A percentile compares a stretch with the other conserved stretches of the same genome.
Conservation (phyloP, 2,113 vertebrate genomes). For the Vidua macroura region DNA sequence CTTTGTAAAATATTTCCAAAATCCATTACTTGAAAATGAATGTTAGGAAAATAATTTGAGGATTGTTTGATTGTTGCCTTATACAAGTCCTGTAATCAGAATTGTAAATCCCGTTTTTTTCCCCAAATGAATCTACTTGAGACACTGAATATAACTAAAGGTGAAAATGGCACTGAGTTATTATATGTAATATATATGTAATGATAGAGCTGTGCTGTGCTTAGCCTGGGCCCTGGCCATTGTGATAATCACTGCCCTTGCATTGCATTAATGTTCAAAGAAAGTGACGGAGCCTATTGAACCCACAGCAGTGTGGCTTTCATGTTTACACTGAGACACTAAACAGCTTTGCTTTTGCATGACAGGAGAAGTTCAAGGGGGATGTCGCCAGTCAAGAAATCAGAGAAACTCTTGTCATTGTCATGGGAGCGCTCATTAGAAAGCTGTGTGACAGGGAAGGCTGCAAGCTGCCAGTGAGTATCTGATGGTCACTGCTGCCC, state of each 20-base stretch:
- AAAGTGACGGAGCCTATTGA: not conserved
- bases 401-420: conserved; percentile 89
- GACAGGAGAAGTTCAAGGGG: conserved; percentile 83
- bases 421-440: conserved; percentile 87
- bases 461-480: conserved; percentile 88
- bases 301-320: not conserved
- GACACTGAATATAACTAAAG: not conserved
- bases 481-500: not conserved
- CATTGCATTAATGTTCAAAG: not conserved
- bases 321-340: not conserved
- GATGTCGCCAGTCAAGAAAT: conserved; percentile 86
- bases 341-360: conserved; percentile 11
- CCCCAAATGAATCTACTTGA: not conserved
- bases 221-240: not conserved
- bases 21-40: not conserved
- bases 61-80: not conserved
- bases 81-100: not conserved
- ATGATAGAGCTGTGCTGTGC: not conserved
- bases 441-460: conserved; percentile 87
- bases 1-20: not conserved
- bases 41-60: not conserved
- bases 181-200: not conserved
- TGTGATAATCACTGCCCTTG: not conserved
- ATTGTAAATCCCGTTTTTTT: not conserved
- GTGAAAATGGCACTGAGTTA: not conserved